Base-by-base conservation (phyloP, 92 coral and sea anemone genomes). In the Paragorgia papillata region DNA sequence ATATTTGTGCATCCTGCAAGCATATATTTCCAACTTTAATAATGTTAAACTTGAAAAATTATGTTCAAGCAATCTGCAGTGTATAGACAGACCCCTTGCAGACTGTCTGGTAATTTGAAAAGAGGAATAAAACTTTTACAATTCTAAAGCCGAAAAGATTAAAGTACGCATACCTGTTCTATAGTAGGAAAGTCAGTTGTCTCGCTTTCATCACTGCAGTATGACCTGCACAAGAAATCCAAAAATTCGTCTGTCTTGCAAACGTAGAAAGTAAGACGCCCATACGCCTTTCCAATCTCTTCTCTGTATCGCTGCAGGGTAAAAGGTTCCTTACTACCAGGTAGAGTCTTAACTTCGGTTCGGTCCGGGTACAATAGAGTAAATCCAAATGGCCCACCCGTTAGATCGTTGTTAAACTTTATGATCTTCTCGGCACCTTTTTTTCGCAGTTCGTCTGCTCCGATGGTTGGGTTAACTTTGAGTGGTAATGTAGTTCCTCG, bases 261-360 rank as follows among this genome's bases (percentile, higher is more conserved):
- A 55, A 55, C 29, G 61, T 55, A 55, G 29, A 55, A 55, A 19
- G 61, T 55, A 21, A 55, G 61, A 13, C 24, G 61, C 26, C 26
- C 29, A 27, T 55, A 55, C 1, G 61, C 61, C 29, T 55, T 55
- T 55, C 61, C 61, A 55, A 2, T 55, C 29, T 55, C 61, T 55
- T 55, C 29, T 27, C 29, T 55, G 29, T 55, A 55, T 19, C 7
- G 24, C 29, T 55, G 61, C 61, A 55, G 29, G 61, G 24, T 55
- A 13, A 55, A 55, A 55, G 61, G 61, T 1, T 55, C 61, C 29
- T 55, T 21, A 24, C 61, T 55, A 2, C 61, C 61, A 19, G 61
- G 61, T 24, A 55, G 61, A 55, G 17, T 55, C 61, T 55, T 55
- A 55, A 55, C 61, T 27, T 55, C 29, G 24, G 61, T 55, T n/a